Evolutionary conservation across 2,797 vertebrate species (phyloP).

Genomic region (Hybognathus amarus): DNA sequence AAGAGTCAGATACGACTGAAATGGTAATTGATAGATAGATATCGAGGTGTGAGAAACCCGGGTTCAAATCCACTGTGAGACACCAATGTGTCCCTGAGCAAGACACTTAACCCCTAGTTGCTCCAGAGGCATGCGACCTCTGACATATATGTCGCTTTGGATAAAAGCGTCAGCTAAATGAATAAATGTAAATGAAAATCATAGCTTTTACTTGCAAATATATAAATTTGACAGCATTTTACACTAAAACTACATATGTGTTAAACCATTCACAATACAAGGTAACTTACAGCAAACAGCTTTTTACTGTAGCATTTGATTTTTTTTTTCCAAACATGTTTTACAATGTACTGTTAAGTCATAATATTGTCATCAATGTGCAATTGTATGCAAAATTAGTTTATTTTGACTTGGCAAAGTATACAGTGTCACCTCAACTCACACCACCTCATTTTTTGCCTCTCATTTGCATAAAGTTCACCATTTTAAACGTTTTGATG

Average conservation of each 20-base stretch:
- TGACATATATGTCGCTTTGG: no score
- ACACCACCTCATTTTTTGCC: neutral
- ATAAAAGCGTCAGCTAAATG: no score
- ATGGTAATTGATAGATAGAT: no score
- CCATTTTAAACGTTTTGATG: neutral
- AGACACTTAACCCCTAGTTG: no score
- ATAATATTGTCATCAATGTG: no score
- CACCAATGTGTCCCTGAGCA: no score
- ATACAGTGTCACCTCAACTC: neutral
- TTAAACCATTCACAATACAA: neutral
- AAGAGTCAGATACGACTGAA: no score
- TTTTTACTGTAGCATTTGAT: neutral
- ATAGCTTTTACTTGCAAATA: neutral
- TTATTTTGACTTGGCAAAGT: neutral
- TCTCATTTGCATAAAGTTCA: constrained; percentile 17
- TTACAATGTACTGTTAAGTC: neutral
- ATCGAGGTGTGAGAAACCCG: no score
- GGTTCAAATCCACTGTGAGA: no score
- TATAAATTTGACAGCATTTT: neutral
- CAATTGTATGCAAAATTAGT: neutral
- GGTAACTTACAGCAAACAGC: neutral
- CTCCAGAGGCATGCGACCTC: no score
- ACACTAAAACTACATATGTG: neutral
- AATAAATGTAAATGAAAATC: neutral
- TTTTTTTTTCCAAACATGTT: neutral